phyloP scores from a whole-genome alignment of 1,140 invertebrate genomes.

The Heliothis subflexa region DNA sequence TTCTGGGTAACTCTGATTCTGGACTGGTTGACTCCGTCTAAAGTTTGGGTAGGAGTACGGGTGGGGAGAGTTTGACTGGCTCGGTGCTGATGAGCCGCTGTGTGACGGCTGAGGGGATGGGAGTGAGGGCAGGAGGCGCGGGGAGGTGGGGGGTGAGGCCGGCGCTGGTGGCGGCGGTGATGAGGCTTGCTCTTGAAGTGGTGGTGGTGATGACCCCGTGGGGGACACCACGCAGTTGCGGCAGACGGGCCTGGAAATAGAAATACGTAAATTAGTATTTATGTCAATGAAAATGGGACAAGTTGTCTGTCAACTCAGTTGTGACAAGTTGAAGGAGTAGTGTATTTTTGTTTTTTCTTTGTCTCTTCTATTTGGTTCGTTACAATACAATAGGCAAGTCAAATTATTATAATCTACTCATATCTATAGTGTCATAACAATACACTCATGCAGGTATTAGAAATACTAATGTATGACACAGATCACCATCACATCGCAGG shows the following conservation, averaged over 20 bases:
- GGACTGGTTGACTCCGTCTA: constrained; percentile 65
- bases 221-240: constrained; percentile 85
- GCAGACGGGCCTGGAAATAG: constrained; percentile 87
- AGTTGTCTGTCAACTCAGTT: too few relatives aligned
- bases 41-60: constrained; percentile 75
- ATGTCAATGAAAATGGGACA: constrained; percentile 21
- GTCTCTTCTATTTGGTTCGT: neutral
- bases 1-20: constrained; percentile 60
- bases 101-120: constrained; percentile 76
- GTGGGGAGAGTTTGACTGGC: constrained; percentile 75
- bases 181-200: constrained; percentile 69
- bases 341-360: too few relatives aligned
- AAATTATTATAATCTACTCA: too few relatives aligned
- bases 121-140: constrained; percentile 54
- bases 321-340: too few relatives aligned
- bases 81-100: constrained; percentile 72
- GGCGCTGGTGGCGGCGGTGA: constrained; percentile 76
- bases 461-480: neutral
- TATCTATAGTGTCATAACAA: too few relatives aligned
- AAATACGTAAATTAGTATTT: constrained; percentile 48
- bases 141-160: constrained; percentile 62
- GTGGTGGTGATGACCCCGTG: constrained; percentile 76
- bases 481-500: neutral
- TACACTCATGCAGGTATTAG: too few relatives aligned
- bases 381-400: neutral